Evolutionary conservation across 2,888 invertebrate genomes (phyloP), one percentile per base, ranked within the genome.

Genomic region (Aleiodes testaceus): DNA sequence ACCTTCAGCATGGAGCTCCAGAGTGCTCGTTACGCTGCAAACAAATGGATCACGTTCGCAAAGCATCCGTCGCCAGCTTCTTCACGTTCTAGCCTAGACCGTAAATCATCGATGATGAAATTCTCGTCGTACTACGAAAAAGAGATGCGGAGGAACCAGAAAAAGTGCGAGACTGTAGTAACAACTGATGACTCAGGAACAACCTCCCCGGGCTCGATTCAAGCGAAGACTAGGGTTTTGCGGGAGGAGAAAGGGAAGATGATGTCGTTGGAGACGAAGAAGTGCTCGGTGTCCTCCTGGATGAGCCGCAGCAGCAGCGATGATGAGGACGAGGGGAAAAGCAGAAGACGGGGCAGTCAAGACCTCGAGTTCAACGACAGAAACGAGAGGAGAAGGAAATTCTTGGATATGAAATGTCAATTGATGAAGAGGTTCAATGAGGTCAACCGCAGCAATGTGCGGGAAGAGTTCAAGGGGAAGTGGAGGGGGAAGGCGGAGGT

Each of bases 311-410:
- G 81, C 63, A 79, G 77, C 71, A 81, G 80, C 67, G 82, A 82
- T 44, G 82, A 81, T 1, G 79, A 82, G 12, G 59, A 59, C 14
- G 16, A 16, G 11, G 50, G 20, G 50, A 68, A 14, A 26, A 5
- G 26, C 7, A 16, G 14, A n/a, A 30, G 55, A 0, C 77, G 81
- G 6, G 80, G 79, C 42, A 81, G 82, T 50, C 84, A 82, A 44
- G 83, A 83, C 18, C 71, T 82, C 20, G 84, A 84, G 47, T 81
- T 83, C 68, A 82, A 83, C 52, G 80, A 82, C 7, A 79, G 80
- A 36, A 71, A 70, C 11, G 55, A 20, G 14, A 42, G 52, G 9
- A 64, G 14, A 4, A 55, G 50, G 16, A 22, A 22, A 49, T 20
- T 26, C 16, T 16, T 22, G 11, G 45, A 22, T 4, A 18, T 26